phyloP scores from a whole-genome alignment of 2,888 invertebrate genomes.

The Macrophya alboannulata region DNA sequence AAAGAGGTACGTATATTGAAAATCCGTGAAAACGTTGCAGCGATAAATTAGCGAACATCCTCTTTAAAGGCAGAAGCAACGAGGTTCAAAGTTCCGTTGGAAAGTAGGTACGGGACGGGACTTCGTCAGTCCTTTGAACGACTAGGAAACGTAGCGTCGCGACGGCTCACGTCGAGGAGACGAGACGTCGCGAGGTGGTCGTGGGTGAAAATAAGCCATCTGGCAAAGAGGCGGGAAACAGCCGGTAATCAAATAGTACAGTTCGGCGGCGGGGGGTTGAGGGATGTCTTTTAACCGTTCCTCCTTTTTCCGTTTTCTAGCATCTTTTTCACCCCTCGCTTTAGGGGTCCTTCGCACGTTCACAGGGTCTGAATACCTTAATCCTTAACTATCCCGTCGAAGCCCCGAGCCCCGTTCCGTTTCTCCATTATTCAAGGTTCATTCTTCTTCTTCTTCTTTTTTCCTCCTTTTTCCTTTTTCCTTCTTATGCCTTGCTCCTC shows the following conservation, averaged over 20 bases:
- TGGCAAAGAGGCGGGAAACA: constrained; percentile 27
- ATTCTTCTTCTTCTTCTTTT: background rate
- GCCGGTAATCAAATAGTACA: constrained; percentile 50
- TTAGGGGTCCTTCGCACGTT: background rate
- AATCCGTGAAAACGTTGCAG: background rate
- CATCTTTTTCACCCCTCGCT: constrained; percentile 24
- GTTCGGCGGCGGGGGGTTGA: no score
- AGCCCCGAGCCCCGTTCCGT: background rate
- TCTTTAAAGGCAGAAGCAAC: constrained; percentile 28
- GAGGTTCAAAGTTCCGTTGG: constrained; percentile 17
- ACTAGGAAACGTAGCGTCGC: background rate
- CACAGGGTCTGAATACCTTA: background rate
- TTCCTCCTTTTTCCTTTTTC: background rate
- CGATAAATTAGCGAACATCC: constrained; percentile 45
- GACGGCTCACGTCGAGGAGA: background rate
- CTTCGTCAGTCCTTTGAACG: constrained; percentile 35
- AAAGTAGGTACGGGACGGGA: background rate
- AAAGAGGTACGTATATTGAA: background rate
- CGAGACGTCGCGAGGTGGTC: constrained; percentile 28
- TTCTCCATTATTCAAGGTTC: constrained; percentile 10
- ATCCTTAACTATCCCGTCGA: background rate
- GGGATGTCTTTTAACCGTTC: constrained; percentile 18
- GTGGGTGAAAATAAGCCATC: constrained; percentile 54
- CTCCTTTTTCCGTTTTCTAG: background rate
- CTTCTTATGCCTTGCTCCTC: background rate